Evolutionary conservation across 2,888 invertebrate species (phyloP).

Genomic region (Mamestra brassicae): DNA sequence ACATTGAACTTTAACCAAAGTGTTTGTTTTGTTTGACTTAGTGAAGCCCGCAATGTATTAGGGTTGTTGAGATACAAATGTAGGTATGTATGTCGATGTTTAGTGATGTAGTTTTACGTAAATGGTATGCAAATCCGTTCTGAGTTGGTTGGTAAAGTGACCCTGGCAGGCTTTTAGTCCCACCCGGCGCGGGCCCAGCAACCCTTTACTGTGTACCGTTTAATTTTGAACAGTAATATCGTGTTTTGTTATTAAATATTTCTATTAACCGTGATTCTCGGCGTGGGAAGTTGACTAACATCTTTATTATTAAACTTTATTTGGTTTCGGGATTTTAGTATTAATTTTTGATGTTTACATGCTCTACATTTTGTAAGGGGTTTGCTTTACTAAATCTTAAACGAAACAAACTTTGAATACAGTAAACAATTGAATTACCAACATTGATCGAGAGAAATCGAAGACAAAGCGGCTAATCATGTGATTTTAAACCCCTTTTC

Average conservation of each 20-base stretch:
- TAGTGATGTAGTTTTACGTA: conserved; percentile 58
- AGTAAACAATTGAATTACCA: background rate
- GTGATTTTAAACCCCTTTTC: background rate
- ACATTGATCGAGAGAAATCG: background rate
- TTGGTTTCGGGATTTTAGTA: conserved; percentile 5
- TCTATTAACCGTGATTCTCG: conserved; percentile 51
- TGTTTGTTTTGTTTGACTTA: conserved; percentile 2
- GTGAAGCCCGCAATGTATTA: conserved; percentile 52
- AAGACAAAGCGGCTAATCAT: background rate
- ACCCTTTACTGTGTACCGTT: conserved; percentile 48
- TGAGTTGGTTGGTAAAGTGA: conserved; percentile 67
- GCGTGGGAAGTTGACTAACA: conserved; percentile 22
- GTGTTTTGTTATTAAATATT: conserved; percentile 56
- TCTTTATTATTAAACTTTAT: conserved; percentile 36
- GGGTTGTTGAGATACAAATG: conserved; percentile 26
- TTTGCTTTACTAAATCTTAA: background rate
- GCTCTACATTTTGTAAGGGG: background rate
- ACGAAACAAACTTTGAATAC: background rate
- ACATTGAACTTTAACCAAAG: conserved; percentile 43
- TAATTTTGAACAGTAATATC: conserved; percentile 59
- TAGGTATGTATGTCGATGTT: conserved; percentile 49
- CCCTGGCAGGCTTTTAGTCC: conserved; percentile 74
- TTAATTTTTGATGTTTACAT: conserved; percentile 3
- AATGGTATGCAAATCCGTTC: conserved; percentile 61
- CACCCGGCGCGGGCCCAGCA: conserved; percentile 60